Evolutionary conservation across 2,888 invertebrate genomes (phyloP), one percentile per base, ranked within the genome.

Genomic region (Arge pagana): DNA sequence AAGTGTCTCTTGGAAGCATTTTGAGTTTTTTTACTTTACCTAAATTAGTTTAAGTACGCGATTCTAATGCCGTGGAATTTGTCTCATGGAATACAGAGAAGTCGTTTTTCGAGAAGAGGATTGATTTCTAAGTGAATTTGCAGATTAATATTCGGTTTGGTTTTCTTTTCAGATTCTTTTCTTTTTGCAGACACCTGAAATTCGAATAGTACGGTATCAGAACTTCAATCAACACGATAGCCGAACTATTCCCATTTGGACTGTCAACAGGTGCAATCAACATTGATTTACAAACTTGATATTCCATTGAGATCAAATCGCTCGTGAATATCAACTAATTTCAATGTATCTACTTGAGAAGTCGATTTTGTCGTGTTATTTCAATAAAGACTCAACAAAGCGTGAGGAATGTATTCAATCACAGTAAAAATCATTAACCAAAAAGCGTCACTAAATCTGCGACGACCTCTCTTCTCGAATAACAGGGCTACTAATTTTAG

Each of bases 61-160:
- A 64, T 67, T 45, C 64, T 73, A 74, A 72, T 72, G 73, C 74
- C 74, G 69, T 68, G 68, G 62, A 67, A 66, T 65, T 63, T 64
- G 55, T n/a, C 67, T 65, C 61, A 61, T 60, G 63, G 61, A 63
- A 55, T 55, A 50, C 48, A 60, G 49, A 59, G 49, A 54, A 41
- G 51, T 51, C 8, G 37, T 3, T 39, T 28, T 48, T 45, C 45
- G 23, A 45, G 33, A 23, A 33, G 13, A n/a, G n/a, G n/a, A n/a
- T n/a, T 45, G 2, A 5, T 3, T 13, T 37, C 19, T 37, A 10
- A 18, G 8, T 37, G 19, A 10, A 18, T 37, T 37, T 5, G n/a
- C n/a, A n/a, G n/a, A 7, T 18, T 3, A 13, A 16, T 16, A 16
- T 18, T 37, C 19, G 4, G 7, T 16, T 16, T 10, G 10, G 13